These are phyloP conservation scores for Vesta saturnalis DNA, from an alignment of 2,888 invertebrate species.

Conservation along the genomic window DNA sequence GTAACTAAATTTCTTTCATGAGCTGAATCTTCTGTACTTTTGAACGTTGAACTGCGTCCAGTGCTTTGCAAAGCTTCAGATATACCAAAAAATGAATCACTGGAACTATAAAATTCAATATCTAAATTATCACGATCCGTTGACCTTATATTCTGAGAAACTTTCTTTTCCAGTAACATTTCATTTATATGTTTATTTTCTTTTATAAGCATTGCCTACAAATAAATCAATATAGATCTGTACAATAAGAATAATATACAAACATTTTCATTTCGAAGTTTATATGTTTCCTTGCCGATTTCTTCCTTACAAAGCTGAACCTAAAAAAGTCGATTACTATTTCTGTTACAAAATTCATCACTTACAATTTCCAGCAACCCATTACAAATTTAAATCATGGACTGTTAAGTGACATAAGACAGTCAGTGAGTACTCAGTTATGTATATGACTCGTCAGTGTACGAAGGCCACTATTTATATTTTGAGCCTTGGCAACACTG, in stretches of 20 bases:
- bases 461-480: no score
- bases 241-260: background rate
- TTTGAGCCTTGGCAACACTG: no score
- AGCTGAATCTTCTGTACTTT: background rate
- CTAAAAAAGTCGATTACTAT: slow-evolving; percentile 57
- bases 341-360: background rate
- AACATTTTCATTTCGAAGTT: slow-evolving; percentile 41
- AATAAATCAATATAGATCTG: background rate
- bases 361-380: slow-evolving; percentile 11
- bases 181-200: slow-evolving; percentile 27
- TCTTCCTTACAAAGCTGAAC: slow-evolving; percentile 72
- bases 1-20: background rate
- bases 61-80: background rate
- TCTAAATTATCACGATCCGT: background rate
- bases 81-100: slow-evolving; percentile 9
- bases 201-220: slow-evolving; percentile 22
- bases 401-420: no score
- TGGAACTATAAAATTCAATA: slow-evolving; percentile 3
- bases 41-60: background rate
- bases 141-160: background rate
- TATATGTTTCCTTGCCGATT: slow-evolving; percentile 68
- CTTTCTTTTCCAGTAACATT: background rate
- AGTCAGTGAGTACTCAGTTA: no score
- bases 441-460: no score
- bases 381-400: no score